Evolutionary conservation across 2,113 vertebrate genomes (phyloP).

Genomic region (Colius striatus): DNA sequence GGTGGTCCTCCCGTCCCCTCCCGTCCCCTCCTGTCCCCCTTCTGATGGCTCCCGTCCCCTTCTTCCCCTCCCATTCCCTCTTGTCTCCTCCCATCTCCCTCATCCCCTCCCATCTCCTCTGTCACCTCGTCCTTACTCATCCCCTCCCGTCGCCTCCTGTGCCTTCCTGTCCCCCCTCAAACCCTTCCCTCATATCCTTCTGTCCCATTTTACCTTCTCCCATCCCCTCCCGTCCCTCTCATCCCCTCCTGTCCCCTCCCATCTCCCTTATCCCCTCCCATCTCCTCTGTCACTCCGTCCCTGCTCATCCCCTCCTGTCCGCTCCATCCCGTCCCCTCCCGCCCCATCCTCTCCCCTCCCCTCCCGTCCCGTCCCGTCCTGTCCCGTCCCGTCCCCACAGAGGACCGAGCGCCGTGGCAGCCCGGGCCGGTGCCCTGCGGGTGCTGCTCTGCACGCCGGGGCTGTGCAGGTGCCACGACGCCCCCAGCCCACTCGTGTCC

Average conservation of each 20-base stretch:
- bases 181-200: not conserved
- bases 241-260: not conserved
- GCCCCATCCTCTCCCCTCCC: not conserved
- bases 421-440: fast-evolving
- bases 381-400: not conserved
- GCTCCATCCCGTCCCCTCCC: not conserved
- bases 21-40: not conserved
- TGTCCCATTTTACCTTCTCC: not conserved
- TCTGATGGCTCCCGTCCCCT: not conserved
- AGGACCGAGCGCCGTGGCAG: fast-evolving
- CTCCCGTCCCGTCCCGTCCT: not conserved
- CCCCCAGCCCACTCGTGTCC: not conserved
- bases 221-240: not conserved
- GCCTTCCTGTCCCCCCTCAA: no score
- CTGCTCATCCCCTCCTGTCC: not conserved
- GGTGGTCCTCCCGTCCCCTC: fast-evolving
- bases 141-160: not conserved
- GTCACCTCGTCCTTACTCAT: no score
- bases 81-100: not conserved
- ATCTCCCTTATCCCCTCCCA: not conserved
- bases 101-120: no score
- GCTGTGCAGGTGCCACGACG: fast-evolving
- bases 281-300: not conserved
- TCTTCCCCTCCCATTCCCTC: not conserved
- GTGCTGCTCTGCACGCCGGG: fast-evolving